Percentiles rank a stretch among this genome's conserved stretches.
phyloP scores from a whole-genome alignment of 2,797 vertebrate species.

The Phataginus tricuspis region DNA sequence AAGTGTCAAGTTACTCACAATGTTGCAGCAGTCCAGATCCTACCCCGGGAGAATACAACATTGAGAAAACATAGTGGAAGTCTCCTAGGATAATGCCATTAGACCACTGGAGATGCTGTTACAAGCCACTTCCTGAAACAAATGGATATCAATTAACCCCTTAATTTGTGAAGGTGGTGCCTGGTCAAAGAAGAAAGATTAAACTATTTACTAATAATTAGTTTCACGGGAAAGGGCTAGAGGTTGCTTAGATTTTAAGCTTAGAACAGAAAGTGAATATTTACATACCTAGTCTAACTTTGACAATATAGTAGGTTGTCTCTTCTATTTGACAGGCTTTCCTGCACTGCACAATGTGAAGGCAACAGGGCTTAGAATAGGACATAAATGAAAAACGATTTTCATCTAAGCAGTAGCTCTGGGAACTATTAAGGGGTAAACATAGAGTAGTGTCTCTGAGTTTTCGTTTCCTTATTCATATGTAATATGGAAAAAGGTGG shows the following conservation, averaged over 20 bases:
- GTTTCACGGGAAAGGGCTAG: conserved; percentile 51
- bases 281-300: conserved; percentile 28
- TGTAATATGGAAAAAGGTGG: background rate
- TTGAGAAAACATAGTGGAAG: background rate
- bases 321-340: background rate
- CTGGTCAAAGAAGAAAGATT: conserved; percentile 58
- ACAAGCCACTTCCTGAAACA: conserved; percentile 17
- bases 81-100: background rate
- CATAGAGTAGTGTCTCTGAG: background rate
- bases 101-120: conserved; percentile 20
- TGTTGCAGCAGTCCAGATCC: background rate
- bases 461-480: background rate
- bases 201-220: conserved; percentile 71
- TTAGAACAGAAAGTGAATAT: conserved; percentile 50
- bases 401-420: background rate
- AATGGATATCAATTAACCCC: background rate
- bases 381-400: background rate
- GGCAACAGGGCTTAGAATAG: background rate
- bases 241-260: background rate
- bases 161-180: conserved; percentile 55
- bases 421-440: background rate
- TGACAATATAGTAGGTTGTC: background rate
- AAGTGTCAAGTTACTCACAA: conserved; percentile 16
- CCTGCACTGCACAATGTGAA: background rate
- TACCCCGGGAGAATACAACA: background rate